These are phyloP conservation scores for Cranoglanis bouderius DNA, from an alignment of 2,113 vertebrate species.

Conservation along the genomic window DNA sequence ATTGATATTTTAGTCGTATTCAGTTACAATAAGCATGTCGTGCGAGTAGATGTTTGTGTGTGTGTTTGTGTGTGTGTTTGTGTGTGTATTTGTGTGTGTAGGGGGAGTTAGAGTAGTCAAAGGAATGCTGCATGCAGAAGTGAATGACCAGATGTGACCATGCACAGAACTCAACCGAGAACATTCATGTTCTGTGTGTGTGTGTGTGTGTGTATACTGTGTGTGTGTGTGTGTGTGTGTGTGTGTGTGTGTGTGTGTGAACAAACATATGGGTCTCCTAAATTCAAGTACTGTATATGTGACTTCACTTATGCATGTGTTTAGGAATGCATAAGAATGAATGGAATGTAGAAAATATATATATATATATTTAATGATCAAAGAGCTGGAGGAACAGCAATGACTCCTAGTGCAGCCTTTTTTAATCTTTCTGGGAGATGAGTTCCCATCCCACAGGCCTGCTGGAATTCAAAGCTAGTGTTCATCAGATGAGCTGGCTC, in stretches of 20 bases:
- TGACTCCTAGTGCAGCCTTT: not conserved
- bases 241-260: conserved; percentile 6
- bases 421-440: conserved; percentile 6
- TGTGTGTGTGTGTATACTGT: too few relatives aligned
- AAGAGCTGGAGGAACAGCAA: not conserved
- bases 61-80: conserved; percentile 1
- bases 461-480: not conserved
- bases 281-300: not conserved
- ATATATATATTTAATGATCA: conserved; percentile 15
- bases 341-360: conserved; percentile 16
- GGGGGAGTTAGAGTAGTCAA: not conserved
- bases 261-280: not conserved
- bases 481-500: not conserved
- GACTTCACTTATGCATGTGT: not conserved
- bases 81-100: not conserved
- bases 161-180: not conserved
- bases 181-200: conserved; percentile 1
- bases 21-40: not conserved
- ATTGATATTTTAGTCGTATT: not conserved
- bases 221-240: too few relatives aligned
- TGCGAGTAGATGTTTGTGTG: not conserved
- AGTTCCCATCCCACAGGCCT: conserved; percentile 12
- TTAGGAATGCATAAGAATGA: not conserved
- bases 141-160: conserved; percentile 18
- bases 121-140: conserved; percentile 17